Base-by-base conservation (phyloP, 64 coral and sea anemone species). In the Catalaphyllia jardinei region DNA sequence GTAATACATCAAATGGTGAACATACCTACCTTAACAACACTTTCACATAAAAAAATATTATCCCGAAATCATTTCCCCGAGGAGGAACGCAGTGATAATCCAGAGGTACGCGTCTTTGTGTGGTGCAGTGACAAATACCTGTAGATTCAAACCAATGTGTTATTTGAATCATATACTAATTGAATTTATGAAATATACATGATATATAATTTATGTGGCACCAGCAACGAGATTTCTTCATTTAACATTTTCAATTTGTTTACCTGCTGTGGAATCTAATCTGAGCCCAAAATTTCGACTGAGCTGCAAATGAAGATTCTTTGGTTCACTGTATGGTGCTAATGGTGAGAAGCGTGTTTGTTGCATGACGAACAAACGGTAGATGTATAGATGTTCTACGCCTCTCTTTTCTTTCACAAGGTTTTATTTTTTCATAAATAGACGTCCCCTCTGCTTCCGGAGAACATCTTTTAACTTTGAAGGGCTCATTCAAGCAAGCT, bases 141-240 rank as follows among this genome's bases (percentile, higher is more conserved):
- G 81, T 46, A 71, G 81, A 65, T 67, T 83, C 31, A 67, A 42
- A 83, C 80, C 80, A 83, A 42, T 65, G 29, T 67, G 22, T 46
- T 4, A 50, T 51, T 52, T 51, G 22, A 31, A n/a, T 59, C 30
- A 33, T 31, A 80, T 24, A 16, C 55, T 62, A 71, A 50, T 71
- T 71, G 18, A 71, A 85, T 71, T 71, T 13, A 25, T 11, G 31
- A 69, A 85, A 85, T 85, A 8, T 46, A 46, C 42, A 46, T 6
- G 4, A 46, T 46, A 46, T 52, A 85, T 85, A 49, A 85, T 85
- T 85, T 11, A 85, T 85, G 33, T 8, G 60, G 60, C 30, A 67
- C 30, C 60, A 22, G 80, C 62, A 65, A 46, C 8, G 33, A 67
- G 62, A 71, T 62, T 29, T 50, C 65, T 69, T 69, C 65, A 22